Evolutionary conservation across 1,140 invertebrate species (phyloP).

Genomic region (Ruditapes philippinarum): DNA sequence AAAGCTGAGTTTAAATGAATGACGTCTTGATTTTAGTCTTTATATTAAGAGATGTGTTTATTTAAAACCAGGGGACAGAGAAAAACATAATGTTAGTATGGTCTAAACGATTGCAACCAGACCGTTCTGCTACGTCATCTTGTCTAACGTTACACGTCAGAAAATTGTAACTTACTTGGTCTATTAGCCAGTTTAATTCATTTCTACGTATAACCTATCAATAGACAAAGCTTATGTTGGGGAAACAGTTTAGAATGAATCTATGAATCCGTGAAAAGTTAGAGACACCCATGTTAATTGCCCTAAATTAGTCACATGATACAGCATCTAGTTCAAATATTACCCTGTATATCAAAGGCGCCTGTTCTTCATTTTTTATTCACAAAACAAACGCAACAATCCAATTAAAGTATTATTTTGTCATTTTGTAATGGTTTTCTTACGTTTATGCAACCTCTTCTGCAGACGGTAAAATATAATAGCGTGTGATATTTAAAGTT

Average conservation of each 20-base stretch:
- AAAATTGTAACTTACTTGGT: background rate
- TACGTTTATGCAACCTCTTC: background rate
- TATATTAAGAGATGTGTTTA: no score
- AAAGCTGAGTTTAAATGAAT: no score
- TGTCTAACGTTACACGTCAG: background rate
- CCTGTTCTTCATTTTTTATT: slow-evolving; percentile 13
- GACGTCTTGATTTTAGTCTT: no score
- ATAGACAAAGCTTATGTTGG: background rate
- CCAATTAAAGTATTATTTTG: slow-evolving; percentile 28
- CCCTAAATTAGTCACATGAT: background rate
- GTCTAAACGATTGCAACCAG: no score
- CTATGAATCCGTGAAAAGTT: background rate
- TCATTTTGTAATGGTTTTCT: background rate
- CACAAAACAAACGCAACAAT: slow-evolving; percentile 28
- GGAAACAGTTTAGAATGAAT: background rate
- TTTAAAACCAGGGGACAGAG: no score
- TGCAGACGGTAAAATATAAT: slow-evolving; percentile 12
- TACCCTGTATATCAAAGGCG: background rate
- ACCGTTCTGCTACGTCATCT: background rate
- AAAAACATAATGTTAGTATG: no score
- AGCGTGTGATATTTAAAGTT: slow-evolving; percentile 10
- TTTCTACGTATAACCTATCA: no score
- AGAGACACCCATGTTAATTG: slow-evolving; percentile 30
- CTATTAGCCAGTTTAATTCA: no score
- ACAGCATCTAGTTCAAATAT: background rate